Evolutionary conservation across 2,113 vertebrate genomes (phyloP).

Genomic region (Gallinago paraguaiae): DNA sequence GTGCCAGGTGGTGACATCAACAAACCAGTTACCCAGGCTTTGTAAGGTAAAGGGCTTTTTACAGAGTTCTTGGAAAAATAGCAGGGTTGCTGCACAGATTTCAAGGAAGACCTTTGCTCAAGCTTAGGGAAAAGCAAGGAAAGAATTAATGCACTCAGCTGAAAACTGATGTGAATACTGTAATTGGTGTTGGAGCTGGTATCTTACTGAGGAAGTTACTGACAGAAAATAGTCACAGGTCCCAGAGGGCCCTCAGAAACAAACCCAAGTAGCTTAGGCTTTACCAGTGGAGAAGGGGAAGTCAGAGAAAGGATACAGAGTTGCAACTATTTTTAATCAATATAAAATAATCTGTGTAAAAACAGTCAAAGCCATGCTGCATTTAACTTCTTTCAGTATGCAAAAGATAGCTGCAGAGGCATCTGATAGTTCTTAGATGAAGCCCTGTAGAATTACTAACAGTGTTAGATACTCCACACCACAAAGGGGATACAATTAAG

Average conservation of each 20-base stretch:
- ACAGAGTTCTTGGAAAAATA: background rate
- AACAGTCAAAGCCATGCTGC: background rate
- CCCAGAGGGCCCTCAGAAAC: background rate
- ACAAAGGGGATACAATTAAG: background rate
- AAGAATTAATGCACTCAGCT: background rate
- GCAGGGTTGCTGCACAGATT: background rate
- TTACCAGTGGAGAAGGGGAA: background rate
- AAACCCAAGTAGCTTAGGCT: background rate
- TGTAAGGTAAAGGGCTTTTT: background rate
- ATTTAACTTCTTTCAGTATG: background rate
- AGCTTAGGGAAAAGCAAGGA: background rate
- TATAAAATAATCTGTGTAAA: conserved; percentile 23
- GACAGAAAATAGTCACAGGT: background rate
- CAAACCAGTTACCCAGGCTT: background rate
- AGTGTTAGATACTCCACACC: background rate
- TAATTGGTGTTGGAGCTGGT: background rate
- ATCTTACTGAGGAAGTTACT: background rate
- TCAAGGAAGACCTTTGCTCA: background rate
- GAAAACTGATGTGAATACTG: background rate
- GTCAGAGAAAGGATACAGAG: background rate
- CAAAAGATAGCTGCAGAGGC: background rate
- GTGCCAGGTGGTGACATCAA: background rate
- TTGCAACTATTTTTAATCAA: conserved; percentile 33
- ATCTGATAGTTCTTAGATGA: background rate
- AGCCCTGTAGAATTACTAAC: background rate